phyloP scores from a whole-genome alignment of 2,113 vertebrate species.

The Elanus axillaris region DNA sequence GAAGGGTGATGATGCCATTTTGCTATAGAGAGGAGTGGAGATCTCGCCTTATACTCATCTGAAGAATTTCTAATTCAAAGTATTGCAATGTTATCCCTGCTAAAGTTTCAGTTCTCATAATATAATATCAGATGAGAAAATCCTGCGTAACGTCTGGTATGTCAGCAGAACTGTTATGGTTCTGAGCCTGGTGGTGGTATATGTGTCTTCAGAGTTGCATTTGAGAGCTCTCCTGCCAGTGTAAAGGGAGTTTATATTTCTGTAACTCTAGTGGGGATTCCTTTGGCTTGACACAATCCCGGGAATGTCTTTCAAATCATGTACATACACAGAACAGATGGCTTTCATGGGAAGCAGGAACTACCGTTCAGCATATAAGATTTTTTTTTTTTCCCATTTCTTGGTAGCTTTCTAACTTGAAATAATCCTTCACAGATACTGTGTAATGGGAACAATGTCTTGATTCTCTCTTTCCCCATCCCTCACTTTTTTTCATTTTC shows the following conservation, averaged over 20 bases:
- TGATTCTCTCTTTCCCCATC: not conserved
- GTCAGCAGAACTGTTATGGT: not conserved
- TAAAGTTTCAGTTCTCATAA: conserved; percentile 49
- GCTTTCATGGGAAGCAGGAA: conserved; percentile 62
- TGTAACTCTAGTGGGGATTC: conserved; percentile 62
- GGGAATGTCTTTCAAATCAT: conserved; percentile 59
- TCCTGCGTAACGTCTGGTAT: not conserved
- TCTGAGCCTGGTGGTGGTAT: not conserved
- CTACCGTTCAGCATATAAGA: not conserved
- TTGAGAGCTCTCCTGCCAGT: not conserved
- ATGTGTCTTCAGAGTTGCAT: not conserved
- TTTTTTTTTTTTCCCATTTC: not conserved
- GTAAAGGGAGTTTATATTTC: conserved; percentile 42
- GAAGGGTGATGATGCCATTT: not conserved
- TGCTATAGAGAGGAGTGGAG: not conserved
- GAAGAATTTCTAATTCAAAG: conserved; percentile 31
- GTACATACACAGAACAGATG: conserved; percentile 35
- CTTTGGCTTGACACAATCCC: conserved; percentile 63
- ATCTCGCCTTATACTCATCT: not conserved
- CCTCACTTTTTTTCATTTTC: not conserved
- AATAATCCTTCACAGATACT: not conserved
- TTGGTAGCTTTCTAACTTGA: conserved; percentile 3
- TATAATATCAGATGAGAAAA: conserved; percentile 39
- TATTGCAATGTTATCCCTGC: not conserved
- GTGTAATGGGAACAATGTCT: not conserved